phyloP scores from a whole-genome alignment of 2,888 invertebrate species.

The Ornithoptera priamus region DNA sequence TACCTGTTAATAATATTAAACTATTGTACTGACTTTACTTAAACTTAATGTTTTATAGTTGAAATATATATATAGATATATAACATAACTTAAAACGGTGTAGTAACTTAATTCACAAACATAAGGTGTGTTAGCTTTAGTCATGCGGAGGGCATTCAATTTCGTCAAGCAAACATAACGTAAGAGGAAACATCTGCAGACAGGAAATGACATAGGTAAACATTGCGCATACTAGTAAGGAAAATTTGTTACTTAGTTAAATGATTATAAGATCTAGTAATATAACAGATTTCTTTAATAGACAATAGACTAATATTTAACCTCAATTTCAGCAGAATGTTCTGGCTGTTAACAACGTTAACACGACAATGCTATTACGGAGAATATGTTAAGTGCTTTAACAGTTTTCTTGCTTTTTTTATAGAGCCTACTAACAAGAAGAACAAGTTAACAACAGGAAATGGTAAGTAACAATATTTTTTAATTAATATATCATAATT shows the following conservation, averaged over 20 bases:
- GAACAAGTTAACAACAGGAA: too few relatives aligned
- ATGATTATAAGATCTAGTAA: not conserved
- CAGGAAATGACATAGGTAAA: conserved; percentile 30
- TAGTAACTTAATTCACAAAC: conserved; percentile 20
- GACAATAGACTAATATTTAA: not conserved
- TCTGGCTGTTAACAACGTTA: not conserved
- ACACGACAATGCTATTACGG: not conserved
- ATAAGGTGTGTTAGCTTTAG: conserved; percentile 15
- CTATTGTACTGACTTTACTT: too few relatives aligned
- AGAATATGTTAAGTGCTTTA: not conserved
- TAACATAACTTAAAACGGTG: not conserved
- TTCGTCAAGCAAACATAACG: conserved; percentile 60
- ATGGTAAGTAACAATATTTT: too few relatives aligned
- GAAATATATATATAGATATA: too few relatives aligned
- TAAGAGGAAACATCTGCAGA: conserved; percentile 47
- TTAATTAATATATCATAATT: not conserved
- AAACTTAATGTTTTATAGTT: too few relatives aligned
- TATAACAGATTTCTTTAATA: not conserved
- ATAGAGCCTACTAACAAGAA: too few relatives aligned
- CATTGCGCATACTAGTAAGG: not conserved
- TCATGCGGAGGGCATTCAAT: conserved; percentile 44
- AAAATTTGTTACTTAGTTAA: not conserved
- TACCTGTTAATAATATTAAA: too few relatives aligned
- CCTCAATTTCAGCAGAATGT: not conserved
- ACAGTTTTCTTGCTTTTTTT: not conserved